Evolutionary conservation across 2,797 vertebrate species (phyloP).

Genomic region (Sebastolobus altivelis): DNA sequence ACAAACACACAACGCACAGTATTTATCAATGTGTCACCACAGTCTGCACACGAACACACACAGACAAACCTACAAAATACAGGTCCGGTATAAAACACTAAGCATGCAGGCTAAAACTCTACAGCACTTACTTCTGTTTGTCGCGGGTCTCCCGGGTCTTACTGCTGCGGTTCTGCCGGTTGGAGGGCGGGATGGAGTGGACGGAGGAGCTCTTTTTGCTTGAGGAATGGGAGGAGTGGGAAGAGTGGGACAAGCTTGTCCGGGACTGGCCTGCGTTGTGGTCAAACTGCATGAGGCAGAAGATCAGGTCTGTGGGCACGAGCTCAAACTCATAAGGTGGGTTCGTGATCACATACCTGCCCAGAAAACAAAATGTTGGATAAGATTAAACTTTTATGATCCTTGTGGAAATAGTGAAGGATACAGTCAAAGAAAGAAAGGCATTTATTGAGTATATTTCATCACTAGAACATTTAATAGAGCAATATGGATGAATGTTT

Average conservation of each 20-base stretch:
- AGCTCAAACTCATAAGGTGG: conserved; percentile 98
- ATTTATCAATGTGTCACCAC: no score
- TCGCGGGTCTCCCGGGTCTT: conserved; percentile 95
- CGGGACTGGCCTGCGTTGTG: conserved; percentile 98
- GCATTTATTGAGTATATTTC: background rate
- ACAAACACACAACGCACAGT: no score
- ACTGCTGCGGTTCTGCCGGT: conserved; percentile 94
- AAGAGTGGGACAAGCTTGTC: conserved; percentile 97
- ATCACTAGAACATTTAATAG: background rate
- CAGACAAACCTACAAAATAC: conserved; percentile 59
- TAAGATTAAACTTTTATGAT: background rate
- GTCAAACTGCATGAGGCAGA: conserved; percentile 99
- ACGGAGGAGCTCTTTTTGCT: conserved; percentile 99
- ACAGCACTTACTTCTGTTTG: conserved; percentile 95
- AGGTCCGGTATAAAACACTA: conserved; percentile 37
- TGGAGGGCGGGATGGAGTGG: conserved; percentile 94
- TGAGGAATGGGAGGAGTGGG: conserved; percentile 98
- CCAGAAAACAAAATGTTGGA: conserved; percentile 6
- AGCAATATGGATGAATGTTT: background rate
- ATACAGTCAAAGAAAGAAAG: background rate
- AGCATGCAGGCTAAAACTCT: conserved; percentile 62
- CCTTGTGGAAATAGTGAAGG: background rate
- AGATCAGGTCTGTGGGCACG: conserved; percentile 98
- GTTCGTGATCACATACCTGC: conserved; percentile 98
- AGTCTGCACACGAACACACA: conserved; percentile 26